Base-by-base conservation (phyloP, 2,797 vertebrate species). In the Carapus acus region DNA sequence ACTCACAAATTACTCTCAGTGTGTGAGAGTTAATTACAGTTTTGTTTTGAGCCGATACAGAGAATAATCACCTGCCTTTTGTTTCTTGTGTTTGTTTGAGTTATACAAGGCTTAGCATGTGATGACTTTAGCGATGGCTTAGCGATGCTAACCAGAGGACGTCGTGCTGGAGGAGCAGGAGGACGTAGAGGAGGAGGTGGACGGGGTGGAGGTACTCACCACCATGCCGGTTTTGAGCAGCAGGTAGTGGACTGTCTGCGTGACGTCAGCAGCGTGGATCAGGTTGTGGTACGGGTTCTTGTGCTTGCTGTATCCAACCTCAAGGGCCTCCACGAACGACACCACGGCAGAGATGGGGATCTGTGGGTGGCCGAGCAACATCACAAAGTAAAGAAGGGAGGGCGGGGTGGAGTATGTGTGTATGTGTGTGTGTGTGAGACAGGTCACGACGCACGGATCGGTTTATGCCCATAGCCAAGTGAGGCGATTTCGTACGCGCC, bases 231-330 rank as follows among this genome's bases (percentile, higher is more conserved):
- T 97, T 85, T 96, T 96, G 61, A 96, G 93, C 31, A 98, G 88
- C 55, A 99, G 85, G 78, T 93, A 96, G 81, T 99, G 94, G 6
- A 97, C 92, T 0, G 94, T 97, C 85, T 98, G 96, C 2, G 94
- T 97, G 67, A 98, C 94, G 1, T 98, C 96, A 1, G 96, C 95
- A 0, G 95, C 95, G 0, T 97, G 96, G 73, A 96, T 90, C 62
- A 98, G 82, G 65, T 99, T 98, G 83, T 98, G 96, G 76, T 98
- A 98, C 2, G 96, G 95, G 76, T 98, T 99, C 90, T 96, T 97
- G 68, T 98, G 90, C 77, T 99, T 98, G 82, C 88, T 95, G 85
- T 98, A 97, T 43, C 96, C 96, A 24, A 93, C 93, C 76, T 99
- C 96, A 53, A 99, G 79, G 18, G 94, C 94, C 78, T 99, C 96